Base-by-base conservation (phyloP, 2,113 vertebrate species). In the Chloroceryle aenea region DNA sequence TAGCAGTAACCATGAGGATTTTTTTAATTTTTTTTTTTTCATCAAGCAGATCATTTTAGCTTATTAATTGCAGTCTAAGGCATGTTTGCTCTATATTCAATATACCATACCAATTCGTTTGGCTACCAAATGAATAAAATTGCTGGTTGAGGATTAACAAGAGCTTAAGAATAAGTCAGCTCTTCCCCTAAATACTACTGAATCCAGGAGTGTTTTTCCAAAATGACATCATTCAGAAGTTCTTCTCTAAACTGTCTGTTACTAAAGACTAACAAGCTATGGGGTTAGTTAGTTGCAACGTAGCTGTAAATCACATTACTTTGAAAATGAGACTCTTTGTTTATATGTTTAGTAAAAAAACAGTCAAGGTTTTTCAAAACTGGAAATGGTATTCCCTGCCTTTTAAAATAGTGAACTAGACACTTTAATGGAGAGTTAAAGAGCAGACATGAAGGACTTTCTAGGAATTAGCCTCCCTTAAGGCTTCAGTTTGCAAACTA, bases 71-170 rank as follows among this genome's bases (percentile, higher is more conserved):
- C 50, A 89, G 43, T 62, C 73, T 92, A 71, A 81, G 83, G 71
- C 93, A 80, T 71, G 12, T 69, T 97, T 84, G 25, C 23, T 85
- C 30, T 89, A 26, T 88, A n/a, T 89, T 42, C 74, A 85, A 77
- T 71, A 85, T 92, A 56, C 83, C 74, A 40, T 40, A n/a, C 59
- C 80, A 84, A 78, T 91, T 91, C 75, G n/a, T 90, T 85, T 87
- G 86, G 42, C 85, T 85, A 92, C 26, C 61, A 83, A 83, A 75
- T 85, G 73, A 29, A 71, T 77, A 66, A 74, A 27, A 85, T 80
- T 85, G 61, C 67, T 5, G 18, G 50, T 3, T 92, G 56, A 92
- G 87, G 76, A 87, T 92, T 95, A 97, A 59, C 53, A 92, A 89
- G 87, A 73, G 43, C 34, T 92, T 91, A 93, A 72, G 59, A 64